A percentile compares a stretch with the other conserved stretches of the same genome.
These are phyloP conservation scores for Reticulitermes lucifugus DNA, from an alignment of 2,888 invertebrate species.

Conservation along the genomic window DNA sequence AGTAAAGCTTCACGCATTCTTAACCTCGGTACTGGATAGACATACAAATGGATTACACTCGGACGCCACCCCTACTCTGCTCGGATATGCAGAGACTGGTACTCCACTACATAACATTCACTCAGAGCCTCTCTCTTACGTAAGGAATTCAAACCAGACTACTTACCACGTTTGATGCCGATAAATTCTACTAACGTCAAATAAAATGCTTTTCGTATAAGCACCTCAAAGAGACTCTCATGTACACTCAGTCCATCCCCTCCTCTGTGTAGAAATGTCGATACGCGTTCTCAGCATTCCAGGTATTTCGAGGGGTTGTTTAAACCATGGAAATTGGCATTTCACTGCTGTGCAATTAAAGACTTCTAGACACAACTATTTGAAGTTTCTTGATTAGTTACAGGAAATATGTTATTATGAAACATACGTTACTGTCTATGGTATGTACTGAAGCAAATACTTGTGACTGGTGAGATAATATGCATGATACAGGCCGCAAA, in stretches of 20 bases:
- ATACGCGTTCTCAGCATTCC: neutral
- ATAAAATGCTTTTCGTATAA: neutral
- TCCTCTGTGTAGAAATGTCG: neutral
- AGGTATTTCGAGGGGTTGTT: neutral
- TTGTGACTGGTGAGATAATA: too few species aligned
- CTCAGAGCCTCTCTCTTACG: neutral
- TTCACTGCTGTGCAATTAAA: neutral
- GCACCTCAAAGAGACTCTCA: conserved; percentile 12
- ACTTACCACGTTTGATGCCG: conserved; percentile 6
- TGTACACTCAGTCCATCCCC: neutral
- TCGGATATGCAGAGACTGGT: neutral
- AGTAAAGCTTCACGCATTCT: too few species aligned
- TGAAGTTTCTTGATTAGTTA: too few species aligned
- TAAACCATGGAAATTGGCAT: neutral
- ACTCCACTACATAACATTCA: neutral
- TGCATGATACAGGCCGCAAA: too few species aligned
- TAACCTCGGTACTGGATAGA: too few species aligned
- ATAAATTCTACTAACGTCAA: conserved; percentile 9
- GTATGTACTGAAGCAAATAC: too few species aligned
- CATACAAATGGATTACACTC: too few species aligned
- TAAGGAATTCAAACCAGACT: neutral
- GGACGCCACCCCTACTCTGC: neutral
- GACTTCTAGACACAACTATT: neutral
- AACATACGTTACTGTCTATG: too few species aligned
- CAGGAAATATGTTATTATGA: too few species aligned